Base-by-base conservation (phyloP, 2,888 invertebrate species). In the Podabrus alpinus region DNA sequence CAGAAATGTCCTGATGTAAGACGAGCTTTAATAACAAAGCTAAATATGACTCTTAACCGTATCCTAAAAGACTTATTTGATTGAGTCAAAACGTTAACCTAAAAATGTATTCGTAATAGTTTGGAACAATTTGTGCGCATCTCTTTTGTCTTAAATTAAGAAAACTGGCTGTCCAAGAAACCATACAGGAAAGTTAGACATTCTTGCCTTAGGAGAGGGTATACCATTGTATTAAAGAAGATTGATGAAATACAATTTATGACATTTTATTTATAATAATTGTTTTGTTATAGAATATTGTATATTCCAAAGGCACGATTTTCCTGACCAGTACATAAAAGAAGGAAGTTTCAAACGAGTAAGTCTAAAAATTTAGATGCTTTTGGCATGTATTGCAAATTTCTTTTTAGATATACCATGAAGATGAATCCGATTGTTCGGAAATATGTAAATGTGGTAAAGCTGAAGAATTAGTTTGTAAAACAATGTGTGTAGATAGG, bases 401-500 rank as follows among this genome's bases (percentile, higher is more conserved):
- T 9, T 15, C 80, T 77, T 79, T 75, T 88, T 89, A 95, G 94
- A 89, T 95, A 72, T 94, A 94, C 87, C 92, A 93, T 25, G 93
- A 95, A 83, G 95, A 95, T 80, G 95, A 96, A 84, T 92, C 95
- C 25, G 95, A 96, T 84, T 97, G 96, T 87, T 96, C 96, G 60
- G 96, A 96, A 88, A 90, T 97, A 73, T 97, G 97, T 87, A 93
- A 94, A 82, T 97, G 97, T 86, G 93, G 94, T 84, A 90, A 92
- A 75, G 93, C 94, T 0, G 91, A 91, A 83, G 93, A 93, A 81
- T 91, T 96, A 79, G 92, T 94, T 72, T 97, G 97, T 89, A 94
- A 95, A 87, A 95, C 95, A 82, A 94, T 96, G 79, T 97, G 96
- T 88, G 94, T 96, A 67, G 94, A 95, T 69, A 91, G 95, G 68